These are phyloP conservation scores for Lichenostomus cassidix DNA, from an alignment of 2,113 vertebrate species.

Conservation along the genomic window DNA sequence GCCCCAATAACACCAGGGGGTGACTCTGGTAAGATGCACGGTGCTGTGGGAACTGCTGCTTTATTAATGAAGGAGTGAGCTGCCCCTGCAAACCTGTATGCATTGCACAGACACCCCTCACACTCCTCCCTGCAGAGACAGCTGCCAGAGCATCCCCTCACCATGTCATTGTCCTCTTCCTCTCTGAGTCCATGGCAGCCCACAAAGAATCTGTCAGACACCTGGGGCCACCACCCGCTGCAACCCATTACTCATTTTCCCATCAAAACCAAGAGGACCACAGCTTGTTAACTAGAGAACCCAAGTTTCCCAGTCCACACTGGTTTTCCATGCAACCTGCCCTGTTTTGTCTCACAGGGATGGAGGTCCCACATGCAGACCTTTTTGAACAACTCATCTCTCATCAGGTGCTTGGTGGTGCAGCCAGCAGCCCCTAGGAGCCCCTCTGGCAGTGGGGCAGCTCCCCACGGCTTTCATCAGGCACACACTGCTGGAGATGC, in stretches of 20 bases:
- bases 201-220: not conserved
- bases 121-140: not conserved
- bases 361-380: not conserved
- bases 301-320: not conserved
- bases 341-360: not conserved
- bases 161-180: not conserved
- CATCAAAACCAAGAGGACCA: not conserved
- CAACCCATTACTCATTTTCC: not conserved
- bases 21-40: not conserved
- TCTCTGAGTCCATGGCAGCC: not conserved
- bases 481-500: not conserved
- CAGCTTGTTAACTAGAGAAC: not conserved
- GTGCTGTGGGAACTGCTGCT: not conserved
- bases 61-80: not conserved
- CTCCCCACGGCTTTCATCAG: not conserved
- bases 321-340: not conserved
- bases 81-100: not conserved
- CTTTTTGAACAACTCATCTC: fast-evolving
- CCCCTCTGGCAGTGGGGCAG: not conserved
- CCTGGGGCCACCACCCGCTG: not conserved
- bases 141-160: fast-evolving
- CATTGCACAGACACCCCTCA: fast-evolving
- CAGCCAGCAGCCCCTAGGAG: not conserved
- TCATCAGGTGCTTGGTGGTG: not conserved
- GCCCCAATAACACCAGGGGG: not conserved